A percentile compares a stretch with the other conserved stretches of the same genome.
Conservation (phyloP, 2,797 vertebrate species). For the Champsocephalus gunnari region DNA sequence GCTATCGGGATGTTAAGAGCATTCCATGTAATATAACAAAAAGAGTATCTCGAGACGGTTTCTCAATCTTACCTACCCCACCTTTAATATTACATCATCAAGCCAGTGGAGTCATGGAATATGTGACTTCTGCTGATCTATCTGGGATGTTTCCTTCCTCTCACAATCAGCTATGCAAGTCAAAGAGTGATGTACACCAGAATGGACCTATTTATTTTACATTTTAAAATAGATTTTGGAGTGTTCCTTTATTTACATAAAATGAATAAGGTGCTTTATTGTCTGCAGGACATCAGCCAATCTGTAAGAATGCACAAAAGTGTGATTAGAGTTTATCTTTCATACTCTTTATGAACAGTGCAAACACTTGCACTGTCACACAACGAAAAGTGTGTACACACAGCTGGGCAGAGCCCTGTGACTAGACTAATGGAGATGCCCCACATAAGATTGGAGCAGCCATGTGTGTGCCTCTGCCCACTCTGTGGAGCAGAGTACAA, state of each 20-base stretch:
- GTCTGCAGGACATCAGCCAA: background rate
- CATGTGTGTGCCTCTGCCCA: constrained; percentile 53
- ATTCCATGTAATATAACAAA: too few species aligned
- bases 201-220: background rate
- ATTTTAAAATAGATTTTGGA: background rate
- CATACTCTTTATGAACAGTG: constrained; percentile 30
- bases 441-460: constrained; percentile 45
- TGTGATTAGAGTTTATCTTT: constrained; percentile 49
- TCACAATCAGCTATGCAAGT: constrained; percentile 2
- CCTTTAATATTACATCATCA: constrained; percentile 48
- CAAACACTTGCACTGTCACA: constrained; percentile 46
- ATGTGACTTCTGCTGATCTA: constrained; percentile 30
- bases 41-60: too few species aligned
- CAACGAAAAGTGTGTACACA: constrained; percentile 18
- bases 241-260: background rate
- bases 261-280: constrained; percentile 2
- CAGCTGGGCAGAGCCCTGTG: constrained; percentile 18
- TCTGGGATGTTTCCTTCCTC: constrained; percentile 12
- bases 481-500: constrained; percentile 21
- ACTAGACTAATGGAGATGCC: constrained; percentile 2
- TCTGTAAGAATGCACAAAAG: constrained; percentile 18
- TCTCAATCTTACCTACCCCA: too few species aligned
- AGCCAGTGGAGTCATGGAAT: constrained; percentile 44
- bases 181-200: background rate
- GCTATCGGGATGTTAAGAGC: too few species aligned